Evolutionary conservation across 2,888 invertebrate genomes (phyloP).

Genomic region (Pollenia labialis): DNA sequence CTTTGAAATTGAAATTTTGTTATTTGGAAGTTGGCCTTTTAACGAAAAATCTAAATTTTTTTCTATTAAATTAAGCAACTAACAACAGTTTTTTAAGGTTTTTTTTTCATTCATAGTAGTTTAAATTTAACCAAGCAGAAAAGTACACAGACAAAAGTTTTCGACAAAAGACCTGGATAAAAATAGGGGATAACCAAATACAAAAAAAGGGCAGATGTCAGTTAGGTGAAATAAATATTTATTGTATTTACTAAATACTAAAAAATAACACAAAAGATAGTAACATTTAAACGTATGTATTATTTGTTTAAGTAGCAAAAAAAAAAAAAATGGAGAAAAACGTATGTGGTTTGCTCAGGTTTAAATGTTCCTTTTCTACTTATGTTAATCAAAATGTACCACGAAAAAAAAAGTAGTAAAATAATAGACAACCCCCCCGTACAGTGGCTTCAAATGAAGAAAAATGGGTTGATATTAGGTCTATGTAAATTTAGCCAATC

Average conservation of each 20-base stretch:
- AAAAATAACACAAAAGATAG: constrained; percentile 14
- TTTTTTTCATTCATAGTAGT: constrained; percentile 26
- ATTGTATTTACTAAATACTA: constrained; percentile 37
- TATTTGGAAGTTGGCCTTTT: constrained; percentile 40
- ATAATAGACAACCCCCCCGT: constrained; percentile 30
- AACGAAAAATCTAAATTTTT: background rate
- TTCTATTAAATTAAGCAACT: constrained; percentile 69
- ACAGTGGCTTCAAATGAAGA: too few species aligned
- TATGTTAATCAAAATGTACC: constrained; percentile 56
- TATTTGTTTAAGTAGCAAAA: background rate
- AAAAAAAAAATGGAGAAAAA: constrained; percentile 5
- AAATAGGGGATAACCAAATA: constrained; percentile 2
- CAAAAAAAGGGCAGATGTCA: constrained; percentile 53
- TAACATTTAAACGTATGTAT: background rate
- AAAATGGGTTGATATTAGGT: too few species aligned
- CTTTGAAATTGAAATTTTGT: constrained; percentile 53
- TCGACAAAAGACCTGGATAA: constrained; percentile 17
- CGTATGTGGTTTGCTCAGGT: constrained; percentile 5
- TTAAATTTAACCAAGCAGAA: constrained; percentile 59
- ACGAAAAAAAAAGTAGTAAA: constrained; percentile 1
- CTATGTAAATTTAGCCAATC: too few species aligned
- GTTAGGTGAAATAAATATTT: constrained; percentile 40
- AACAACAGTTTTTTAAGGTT: constrained; percentile 10
- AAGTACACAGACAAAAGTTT: background rate
- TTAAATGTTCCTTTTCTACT: constrained; percentile 28